phyloP scores from a whole-genome alignment of 1,140 invertebrate species.

The Coboldia fuscipes region DNA sequence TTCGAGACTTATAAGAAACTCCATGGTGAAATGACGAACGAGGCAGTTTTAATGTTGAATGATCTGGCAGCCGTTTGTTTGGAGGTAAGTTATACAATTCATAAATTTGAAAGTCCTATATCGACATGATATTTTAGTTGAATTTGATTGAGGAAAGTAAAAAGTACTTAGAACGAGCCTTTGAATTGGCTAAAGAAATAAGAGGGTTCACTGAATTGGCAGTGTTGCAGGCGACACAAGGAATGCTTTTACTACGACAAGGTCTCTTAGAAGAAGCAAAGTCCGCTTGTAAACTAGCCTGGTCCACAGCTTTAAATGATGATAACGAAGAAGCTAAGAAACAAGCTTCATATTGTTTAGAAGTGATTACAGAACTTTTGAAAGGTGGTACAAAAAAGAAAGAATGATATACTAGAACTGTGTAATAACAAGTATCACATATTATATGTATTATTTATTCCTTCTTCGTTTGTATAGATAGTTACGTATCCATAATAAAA shows the following conservation, averaged over 20 bases:
- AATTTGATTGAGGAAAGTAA: conserved; percentile 46
- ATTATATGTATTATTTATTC: too few species aligned
- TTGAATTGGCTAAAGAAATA: conserved; percentile 37
- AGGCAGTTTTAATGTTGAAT: conserved; percentile 60
- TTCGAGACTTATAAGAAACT: conserved; percentile 39
- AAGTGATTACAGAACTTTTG: conserved; percentile 31
- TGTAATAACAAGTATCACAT: too few species aligned
- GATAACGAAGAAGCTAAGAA: conserved; percentile 37
- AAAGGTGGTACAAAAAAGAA: too few species aligned
- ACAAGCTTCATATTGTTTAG: conserved; percentile 46
- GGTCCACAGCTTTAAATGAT: conserved; percentile 37
- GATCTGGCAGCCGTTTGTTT: conserved; percentile 60
- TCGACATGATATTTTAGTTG: conserved; percentile 17
- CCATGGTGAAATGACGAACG: conserved; percentile 42
- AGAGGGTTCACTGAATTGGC: conserved; percentile 43
- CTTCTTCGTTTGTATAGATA: too few species aligned
- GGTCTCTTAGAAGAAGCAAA: conserved; percentile 44
- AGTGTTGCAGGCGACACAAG: conserved; percentile 62
- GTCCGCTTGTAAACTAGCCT: conserved; percentile 43
- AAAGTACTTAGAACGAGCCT: conserved; percentile 44
- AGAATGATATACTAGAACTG: too few species aligned
- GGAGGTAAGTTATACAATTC: conserved; percentile 9
- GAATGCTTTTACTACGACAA: conserved; percentile 52
- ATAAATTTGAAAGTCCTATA: not conserved
- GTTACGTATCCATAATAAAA: too few species aligned